These are phyloP conservation scores for Microtus montanus DNA, from an alignment of 2,113 vertebrate genomes.

Conservation along the genomic window DNA sequence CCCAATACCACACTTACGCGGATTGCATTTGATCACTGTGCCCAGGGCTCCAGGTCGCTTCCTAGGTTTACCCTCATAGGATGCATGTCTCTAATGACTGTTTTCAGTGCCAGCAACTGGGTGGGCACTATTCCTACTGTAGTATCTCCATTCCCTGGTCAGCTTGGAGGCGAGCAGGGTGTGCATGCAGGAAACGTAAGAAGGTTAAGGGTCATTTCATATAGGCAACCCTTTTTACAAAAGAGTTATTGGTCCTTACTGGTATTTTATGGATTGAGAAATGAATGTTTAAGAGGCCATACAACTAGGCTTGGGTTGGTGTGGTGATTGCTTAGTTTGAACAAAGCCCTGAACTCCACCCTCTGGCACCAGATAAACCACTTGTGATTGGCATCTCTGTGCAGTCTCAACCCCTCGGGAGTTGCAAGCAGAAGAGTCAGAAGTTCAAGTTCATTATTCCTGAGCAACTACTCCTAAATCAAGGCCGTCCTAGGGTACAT, in stretches of 20 bases:
- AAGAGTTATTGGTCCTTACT: not conserved
- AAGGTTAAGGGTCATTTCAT: not conserved
- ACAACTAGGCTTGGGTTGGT: not conserved
- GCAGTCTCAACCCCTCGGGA: not conserved
- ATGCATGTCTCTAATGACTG: accelerated
- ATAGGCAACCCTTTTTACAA: not conserved
- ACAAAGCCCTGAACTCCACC: not conserved
- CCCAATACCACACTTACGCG: not conserved
- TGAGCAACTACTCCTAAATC: not conserved
- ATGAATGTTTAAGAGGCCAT: not conserved
- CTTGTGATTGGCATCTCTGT: not conserved
- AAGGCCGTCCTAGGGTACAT: not conserved
- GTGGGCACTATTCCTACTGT: accelerated
- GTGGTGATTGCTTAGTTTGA: not conserved
- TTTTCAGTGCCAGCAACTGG: accelerated
- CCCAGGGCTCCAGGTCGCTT: not conserved
- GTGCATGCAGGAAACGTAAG: not conserved
- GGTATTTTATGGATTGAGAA: not conserved
- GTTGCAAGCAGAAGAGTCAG: not conserved
- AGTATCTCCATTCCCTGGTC: not conserved
- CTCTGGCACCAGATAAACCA: too few species aligned
- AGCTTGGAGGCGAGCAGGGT: not conserved
- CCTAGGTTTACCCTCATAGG: accelerated
- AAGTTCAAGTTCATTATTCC: not conserved
- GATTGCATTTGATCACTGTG: too few species aligned